Evolutionary conservation across 2,113 vertebrate genomes (phyloP).

Genomic region (Tragulus kanchil): DNA sequence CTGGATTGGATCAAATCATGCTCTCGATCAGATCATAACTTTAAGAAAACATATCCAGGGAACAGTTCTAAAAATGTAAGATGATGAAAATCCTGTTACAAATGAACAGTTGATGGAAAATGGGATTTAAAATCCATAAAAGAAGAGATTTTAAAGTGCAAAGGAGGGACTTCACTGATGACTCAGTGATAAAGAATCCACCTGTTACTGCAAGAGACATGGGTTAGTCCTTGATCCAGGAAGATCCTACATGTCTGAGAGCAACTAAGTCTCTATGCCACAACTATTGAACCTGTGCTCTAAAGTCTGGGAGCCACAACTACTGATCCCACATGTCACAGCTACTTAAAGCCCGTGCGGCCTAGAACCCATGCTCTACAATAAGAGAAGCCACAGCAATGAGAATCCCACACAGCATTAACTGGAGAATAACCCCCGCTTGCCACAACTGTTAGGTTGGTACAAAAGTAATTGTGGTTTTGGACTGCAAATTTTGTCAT

Average conservation of each 20-base stretch:
- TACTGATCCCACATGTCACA: background rate
- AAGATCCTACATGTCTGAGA: background rate
- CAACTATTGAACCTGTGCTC: background rate
- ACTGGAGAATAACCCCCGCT: background rate
- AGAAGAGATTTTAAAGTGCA: background rate
- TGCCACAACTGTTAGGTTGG: background rate
- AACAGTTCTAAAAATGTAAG: background rate
- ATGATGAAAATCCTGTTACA: constrained; percentile 18
- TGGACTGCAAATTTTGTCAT: background rate
- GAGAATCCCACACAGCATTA: background rate
- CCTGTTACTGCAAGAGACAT: background rate
- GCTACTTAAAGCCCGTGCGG: background rate
- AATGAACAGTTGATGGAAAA: background rate
- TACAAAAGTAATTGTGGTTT: background rate
- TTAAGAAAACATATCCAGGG: background rate
- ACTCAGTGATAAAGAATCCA: background rate
- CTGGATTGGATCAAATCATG: background rate
- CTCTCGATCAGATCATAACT: background rate
- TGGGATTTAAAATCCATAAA: background rate
- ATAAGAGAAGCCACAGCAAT: background rate
- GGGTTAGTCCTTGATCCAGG: background rate
- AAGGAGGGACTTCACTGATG: background rate
- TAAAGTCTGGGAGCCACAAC: background rate
- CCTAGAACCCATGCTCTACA: background rate
- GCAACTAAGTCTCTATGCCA: background rate